A percentile compares a stretch with the other conserved stretches of the same genome.
Conservation (phyloP, 2,888 invertebrate genomes). For the Morpho helenor region DNA sequence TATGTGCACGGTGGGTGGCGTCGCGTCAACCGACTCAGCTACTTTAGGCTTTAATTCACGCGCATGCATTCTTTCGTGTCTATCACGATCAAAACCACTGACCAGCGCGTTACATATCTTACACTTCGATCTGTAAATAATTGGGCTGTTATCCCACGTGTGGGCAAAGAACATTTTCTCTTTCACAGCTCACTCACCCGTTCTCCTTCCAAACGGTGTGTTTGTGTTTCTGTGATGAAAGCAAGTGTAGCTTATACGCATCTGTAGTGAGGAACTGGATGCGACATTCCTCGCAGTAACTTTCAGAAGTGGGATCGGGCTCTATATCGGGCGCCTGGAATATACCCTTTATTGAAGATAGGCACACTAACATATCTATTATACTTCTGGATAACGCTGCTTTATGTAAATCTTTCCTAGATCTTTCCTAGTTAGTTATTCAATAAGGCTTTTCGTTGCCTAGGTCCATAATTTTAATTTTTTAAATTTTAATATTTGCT, state of each 20-base stretch:
- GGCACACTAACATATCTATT: no score
- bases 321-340: slow-evolving; percentile 13
- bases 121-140: slow-evolving; percentile 33
- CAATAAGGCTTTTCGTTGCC: no score
- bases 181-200: slow-evolving; percentile 30
- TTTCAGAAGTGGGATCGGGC: slow-evolving; percentile 16
- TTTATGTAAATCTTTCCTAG: no score
- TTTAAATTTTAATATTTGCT: background rate
- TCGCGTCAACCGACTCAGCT: background rate
- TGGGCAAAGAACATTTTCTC: background rate
- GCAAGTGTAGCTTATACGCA: slow-evolving; percentile 48
- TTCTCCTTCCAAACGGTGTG: slow-evolving; percentile 34
- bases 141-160: no score
- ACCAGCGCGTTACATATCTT: slow-evolving; percentile 36
- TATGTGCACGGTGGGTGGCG: slow-evolving; percentile 16
- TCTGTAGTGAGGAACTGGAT: slow-evolving; percentile 43
- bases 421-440: no score
- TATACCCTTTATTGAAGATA: background rate
- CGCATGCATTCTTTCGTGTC: slow-evolving; percentile 17
- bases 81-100: slow-evolving; percentile 5
- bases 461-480: no score
- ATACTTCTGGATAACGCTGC: no score
- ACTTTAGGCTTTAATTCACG: slow-evolving; percentile 8
- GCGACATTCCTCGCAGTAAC: slow-evolving; percentile 45
- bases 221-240: slow-evolving; percentile 44